A percentile compares a stretch with the other conserved stretches of the same genome.
These are phyloP conservation scores for Meiosimyza platycephala DNA, from an alignment of 2,888 invertebrate genomes.

Conservation along the genomic window DNA sequence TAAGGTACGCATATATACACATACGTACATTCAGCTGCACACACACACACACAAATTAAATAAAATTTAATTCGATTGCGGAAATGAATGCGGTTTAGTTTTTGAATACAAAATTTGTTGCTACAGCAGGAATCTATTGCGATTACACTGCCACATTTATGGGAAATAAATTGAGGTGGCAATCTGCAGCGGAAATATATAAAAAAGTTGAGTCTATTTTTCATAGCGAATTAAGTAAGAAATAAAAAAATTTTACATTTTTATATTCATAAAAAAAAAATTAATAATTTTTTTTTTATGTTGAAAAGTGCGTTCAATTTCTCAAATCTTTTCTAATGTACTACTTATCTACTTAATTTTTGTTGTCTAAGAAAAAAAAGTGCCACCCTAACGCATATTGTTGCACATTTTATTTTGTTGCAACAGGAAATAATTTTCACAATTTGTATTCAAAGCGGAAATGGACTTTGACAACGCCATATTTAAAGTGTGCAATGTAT, in stretches of 20 bases:
- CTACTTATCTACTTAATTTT: too few species aligned
- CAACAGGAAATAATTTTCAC: constrained; percentile 55
- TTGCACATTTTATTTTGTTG: neutral
- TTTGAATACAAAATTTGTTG: constrained; percentile 27
- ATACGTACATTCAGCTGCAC: neutral
- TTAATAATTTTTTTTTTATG: too few species aligned
- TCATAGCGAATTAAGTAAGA: too few species aligned
- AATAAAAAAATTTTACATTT: too few species aligned
- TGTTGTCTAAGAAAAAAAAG: too few species aligned
- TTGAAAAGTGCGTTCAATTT: too few species aligned
- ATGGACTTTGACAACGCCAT: constrained; percentile 42
- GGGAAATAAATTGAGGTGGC: neutral
- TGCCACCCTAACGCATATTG: too few species aligned
- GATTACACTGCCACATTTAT: neutral
- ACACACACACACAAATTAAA: constrained; percentile 45
- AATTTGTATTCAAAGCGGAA: constrained; percentile 56
- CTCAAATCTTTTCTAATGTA: too few species aligned
- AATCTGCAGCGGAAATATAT: too few species aligned
- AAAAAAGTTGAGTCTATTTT: too few species aligned
- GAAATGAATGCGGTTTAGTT: constrained; percentile 51
- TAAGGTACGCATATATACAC: neutral
- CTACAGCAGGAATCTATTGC: neutral
- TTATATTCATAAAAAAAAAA: too few species aligned
- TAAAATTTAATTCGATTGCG: constrained; percentile 51
- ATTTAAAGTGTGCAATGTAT: constrained; percentile 3